Evolutionary conservation across 2,888 invertebrate species (phyloP).

Genomic region (Acronicta alni): DNA sequence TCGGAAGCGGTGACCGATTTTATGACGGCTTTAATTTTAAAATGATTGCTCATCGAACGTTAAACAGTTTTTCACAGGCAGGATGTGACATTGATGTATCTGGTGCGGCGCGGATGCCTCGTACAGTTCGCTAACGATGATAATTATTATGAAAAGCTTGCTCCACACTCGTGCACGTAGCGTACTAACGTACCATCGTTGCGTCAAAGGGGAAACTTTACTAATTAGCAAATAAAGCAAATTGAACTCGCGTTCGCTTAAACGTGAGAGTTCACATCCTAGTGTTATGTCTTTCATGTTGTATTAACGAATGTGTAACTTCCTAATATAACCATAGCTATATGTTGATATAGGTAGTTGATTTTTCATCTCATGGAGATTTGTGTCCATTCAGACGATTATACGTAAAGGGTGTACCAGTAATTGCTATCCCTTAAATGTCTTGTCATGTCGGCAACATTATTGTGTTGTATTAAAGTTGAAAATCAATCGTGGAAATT

Average conservation of each 20-base stretch:
- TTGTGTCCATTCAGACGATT: background rate
- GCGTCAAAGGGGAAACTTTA: slow-evolving; percentile 79
- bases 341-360: slow-evolving; percentile 9
- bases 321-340: slow-evolving; percentile 13
- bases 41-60: slow-evolving; percentile 52
- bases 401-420: background rate
- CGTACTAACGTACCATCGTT: slow-evolving; percentile 53
- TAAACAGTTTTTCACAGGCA: slow-evolving; percentile 61
- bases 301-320: slow-evolving; percentile 60
- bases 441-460: background rate
- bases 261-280: slow-evolving; percentile 70
- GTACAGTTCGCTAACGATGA: slow-evolving; percentile 68
- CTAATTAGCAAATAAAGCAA: slow-evolving; percentile 85
- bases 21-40: slow-evolving; percentile 49
- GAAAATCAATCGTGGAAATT: no score
- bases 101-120: slow-evolving; percentile 40
- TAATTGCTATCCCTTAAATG: background rate
- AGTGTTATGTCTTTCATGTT: slow-evolving; percentile 63
- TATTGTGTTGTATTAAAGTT: no score
- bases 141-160: slow-evolving; percentile 74
- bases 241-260: slow-evolving; percentile 74
- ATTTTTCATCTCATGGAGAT: background rate
- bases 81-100: slow-evolving; percentile 61
- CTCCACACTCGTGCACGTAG: slow-evolving; percentile 58
- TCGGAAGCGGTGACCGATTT: slow-evolving; percentile 44